Conservation (phyloP, 2,113 vertebrate genomes). For the Procavia capensis region DNA sequence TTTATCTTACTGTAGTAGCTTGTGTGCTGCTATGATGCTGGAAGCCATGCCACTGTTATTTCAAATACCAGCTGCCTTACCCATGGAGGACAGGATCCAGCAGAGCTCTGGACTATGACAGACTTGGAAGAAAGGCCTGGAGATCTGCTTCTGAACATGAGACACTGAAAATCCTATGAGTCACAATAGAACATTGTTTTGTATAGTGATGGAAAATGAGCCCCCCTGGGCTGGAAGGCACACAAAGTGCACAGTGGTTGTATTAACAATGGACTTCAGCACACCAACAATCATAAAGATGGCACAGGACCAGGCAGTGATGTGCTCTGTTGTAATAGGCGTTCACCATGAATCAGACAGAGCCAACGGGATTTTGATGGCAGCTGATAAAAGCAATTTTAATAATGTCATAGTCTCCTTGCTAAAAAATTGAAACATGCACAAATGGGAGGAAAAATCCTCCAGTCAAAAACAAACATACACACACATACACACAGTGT, state of each 20-base stretch:
- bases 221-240: background rate
- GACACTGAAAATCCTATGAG: background rate
- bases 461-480: background rate
- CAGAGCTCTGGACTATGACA: background rate
- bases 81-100: background rate
- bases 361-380: background rate
- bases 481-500: background rate
- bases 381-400: background rate
- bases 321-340: background rate
- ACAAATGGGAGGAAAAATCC: background rate
- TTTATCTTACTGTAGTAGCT: background rate
- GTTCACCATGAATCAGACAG: too few relatives aligned
- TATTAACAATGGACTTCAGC: background rate
- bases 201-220: background rate
- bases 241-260: background rate
- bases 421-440: constrained; percentile 4
- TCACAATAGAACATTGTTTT: background rate
- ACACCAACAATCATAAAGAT: background rate
- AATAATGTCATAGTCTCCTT: background rate
- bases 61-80: background rate
- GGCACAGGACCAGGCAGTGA: background rate
- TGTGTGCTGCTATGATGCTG: background rate
- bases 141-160: background rate
- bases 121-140: background rate
- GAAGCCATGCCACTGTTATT: background rate